A percentile compares a stretch with the other conserved stretches of the same genome.
These are phyloP conservation scores for Chirona hameri DNA, from an alignment of 2,888 invertebrate genomes.

Conservation along the genomic window DNA sequence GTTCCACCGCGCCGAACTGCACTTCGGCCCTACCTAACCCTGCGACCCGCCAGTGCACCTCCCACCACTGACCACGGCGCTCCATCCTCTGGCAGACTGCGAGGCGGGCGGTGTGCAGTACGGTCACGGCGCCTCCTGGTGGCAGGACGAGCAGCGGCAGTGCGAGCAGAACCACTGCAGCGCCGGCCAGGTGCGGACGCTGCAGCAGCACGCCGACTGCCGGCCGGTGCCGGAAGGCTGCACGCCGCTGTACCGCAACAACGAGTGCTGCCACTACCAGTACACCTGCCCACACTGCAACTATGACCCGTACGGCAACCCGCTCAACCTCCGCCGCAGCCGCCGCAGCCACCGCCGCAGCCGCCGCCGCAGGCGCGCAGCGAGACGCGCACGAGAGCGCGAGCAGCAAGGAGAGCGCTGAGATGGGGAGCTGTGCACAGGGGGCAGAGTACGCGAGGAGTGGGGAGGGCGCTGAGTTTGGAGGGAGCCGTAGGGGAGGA, in stretches of 20 bases:
- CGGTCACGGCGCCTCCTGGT: background rate
- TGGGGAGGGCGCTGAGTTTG: no score
- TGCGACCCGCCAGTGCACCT: no score
- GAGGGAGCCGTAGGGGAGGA: no score
- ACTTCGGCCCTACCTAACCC: no score
- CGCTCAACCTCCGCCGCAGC: no score
- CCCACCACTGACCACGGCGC: background rate
- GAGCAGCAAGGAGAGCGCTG: no score
- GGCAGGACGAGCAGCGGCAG: background rate
- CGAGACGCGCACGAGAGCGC: no score
- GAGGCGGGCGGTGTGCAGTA: background rate
- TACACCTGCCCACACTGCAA: background rate
- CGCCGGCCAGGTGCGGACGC: background rate
- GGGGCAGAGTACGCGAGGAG: no score
- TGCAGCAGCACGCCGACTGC: background rate
- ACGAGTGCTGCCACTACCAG: constrained; percentile 1
- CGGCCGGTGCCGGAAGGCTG: background rate
- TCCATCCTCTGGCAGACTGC: background rate
- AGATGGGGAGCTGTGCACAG: no score
- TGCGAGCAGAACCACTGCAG: background rate
- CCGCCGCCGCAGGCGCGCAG: background rate
- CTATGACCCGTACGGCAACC: background rate
- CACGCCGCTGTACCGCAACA: background rate
- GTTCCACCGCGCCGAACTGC: no score
- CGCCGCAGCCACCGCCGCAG: no score